These are phyloP conservation scores for Drosophila busckii DNA, from an alignment of 1,140 invertebrate genomes.

Conservation along the genomic window DNA sequence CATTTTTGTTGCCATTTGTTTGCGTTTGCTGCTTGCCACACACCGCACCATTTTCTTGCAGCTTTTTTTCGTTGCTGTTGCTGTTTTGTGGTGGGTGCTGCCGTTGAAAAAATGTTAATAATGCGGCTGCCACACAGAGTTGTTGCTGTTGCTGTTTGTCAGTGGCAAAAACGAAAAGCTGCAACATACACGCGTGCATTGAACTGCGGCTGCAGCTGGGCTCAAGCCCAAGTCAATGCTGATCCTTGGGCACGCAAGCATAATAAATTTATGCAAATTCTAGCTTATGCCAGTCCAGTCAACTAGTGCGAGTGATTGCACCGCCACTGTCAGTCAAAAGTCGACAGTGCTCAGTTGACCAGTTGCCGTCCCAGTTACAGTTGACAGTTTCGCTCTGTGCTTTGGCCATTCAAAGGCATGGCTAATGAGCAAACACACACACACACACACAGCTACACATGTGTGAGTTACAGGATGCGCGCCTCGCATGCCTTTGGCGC, in stretches of 20 bases:
- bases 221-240: slow-evolving; percentile 4
- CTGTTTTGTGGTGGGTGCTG: slow-evolving; percentile 37
- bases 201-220: slow-evolving; percentile 40
- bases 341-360: slow-evolving; percentile 12
- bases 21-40: slow-evolving; percentile 36
- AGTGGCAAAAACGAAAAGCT: too few species aligned
- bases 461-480: slow-evolving; percentile 27
- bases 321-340: slow-evolving; percentile 38
- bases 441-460: neutral
- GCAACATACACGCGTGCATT: slow-evolving; percentile 56
- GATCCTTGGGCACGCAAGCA: slow-evolving; percentile 54
- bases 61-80: slow-evolving; percentile 18
- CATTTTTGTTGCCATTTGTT: slow-evolving; percentile 76
- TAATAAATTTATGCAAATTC: slow-evolving; percentile 69
- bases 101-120: slow-evolving; percentile 60
- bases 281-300: slow-evolving; percentile 15
- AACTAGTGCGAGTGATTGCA: slow-evolving; percentile 26
- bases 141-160: slow-evolving; percentile 43
- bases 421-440: slow-evolving; percentile 59
- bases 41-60: slow-evolving; percentile 59
- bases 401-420: slow-evolving; percentile 40
- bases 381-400: slow-evolving; percentile 27
- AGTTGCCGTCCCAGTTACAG: too few species aligned
- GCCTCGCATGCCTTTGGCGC: slow-evolving; percentile 61
- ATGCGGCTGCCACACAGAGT: slow-evolving; percentile 63